These are phyloP conservation scores for Trichonephila clavata DNA, from an alignment of 1,140 invertebrate genomes.

Conservation along the genomic window DNA sequence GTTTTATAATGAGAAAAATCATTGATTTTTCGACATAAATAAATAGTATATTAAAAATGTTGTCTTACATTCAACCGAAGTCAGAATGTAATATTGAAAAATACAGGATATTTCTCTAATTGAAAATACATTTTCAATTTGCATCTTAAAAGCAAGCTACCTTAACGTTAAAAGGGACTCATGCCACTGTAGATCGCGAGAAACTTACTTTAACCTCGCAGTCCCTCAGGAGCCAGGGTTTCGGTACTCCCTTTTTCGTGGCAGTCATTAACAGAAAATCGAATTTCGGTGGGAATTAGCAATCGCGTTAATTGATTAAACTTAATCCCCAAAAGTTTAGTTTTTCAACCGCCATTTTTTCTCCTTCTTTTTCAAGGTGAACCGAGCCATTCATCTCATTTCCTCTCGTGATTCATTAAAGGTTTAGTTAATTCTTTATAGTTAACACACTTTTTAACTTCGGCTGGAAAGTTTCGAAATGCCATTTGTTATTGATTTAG, in stretches of 20 bases:
- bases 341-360: neutral
- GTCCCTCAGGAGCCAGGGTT: neutral
- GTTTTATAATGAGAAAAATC: too few species aligned
- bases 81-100: too few species aligned
- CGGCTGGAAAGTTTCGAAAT: too few species aligned
- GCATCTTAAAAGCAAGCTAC: too few species aligned
- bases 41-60: too few species aligned
- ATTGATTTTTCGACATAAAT: too few species aligned
- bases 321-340: neutral
- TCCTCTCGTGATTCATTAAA: neutral
- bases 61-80: too few species aligned
- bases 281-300: neutral
- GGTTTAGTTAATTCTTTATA: neutral
- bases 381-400: neutral
- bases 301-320: slow-evolving; percentile 21
- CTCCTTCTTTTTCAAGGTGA: neutral
- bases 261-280: slow-evolving; percentile 1
- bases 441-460: neutral
- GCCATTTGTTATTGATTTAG: too few species aligned
- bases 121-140: too few species aligned
- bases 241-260: neutral
- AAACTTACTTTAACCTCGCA: neutral
- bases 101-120: too few species aligned
- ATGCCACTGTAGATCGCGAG: neutral
- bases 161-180: neutral